phyloP scores from a whole-genome alignment of 2,113 vertebrate species.

The Pelmatolapia mariae region DNA sequence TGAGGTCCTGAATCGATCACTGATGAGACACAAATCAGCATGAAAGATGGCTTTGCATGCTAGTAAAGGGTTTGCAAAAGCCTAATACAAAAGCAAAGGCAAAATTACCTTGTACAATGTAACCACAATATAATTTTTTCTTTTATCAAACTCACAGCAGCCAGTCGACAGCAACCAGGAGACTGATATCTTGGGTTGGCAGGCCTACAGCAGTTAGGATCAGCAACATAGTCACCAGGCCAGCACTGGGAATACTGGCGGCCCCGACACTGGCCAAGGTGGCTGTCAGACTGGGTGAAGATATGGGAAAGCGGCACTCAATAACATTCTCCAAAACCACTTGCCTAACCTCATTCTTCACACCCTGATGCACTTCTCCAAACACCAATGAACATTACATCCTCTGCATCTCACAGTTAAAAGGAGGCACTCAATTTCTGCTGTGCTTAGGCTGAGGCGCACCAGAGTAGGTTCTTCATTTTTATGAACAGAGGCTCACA shows the following conservation, averaged over 20 bases:
- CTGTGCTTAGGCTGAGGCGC: background rate
- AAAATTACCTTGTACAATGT: background rate
- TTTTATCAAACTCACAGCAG: conserved; percentile 84
- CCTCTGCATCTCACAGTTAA: background rate
- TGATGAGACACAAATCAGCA: conserved; percentile 24
- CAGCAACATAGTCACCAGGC: conserved; percentile 96
- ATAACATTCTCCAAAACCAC: background rate
- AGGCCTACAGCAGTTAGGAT: conserved; percentile 96
- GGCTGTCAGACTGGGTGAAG: conserved; percentile 84
- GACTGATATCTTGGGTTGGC: conserved; percentile 96
- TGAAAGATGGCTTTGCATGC: background rate
- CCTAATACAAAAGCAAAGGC: background rate
- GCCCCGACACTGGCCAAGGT: conserved; percentile 95
- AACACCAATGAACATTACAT: background rate
- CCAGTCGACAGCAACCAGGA: conserved; percentile 98
- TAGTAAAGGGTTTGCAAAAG: background rate
- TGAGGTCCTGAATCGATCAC: conserved; percentile 97
- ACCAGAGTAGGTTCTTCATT: background rate
- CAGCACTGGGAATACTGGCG: conserved; percentile 96
- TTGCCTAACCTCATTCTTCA: background rate
- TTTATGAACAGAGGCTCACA: background rate
- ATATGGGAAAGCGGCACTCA: background rate
- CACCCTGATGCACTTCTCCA: background rate
- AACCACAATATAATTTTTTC: background rate
- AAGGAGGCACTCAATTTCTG: background rate